Evolutionary conservation across 2,113 vertebrate genomes (phyloP).

Genomic region (Saguinus midas): DNA sequence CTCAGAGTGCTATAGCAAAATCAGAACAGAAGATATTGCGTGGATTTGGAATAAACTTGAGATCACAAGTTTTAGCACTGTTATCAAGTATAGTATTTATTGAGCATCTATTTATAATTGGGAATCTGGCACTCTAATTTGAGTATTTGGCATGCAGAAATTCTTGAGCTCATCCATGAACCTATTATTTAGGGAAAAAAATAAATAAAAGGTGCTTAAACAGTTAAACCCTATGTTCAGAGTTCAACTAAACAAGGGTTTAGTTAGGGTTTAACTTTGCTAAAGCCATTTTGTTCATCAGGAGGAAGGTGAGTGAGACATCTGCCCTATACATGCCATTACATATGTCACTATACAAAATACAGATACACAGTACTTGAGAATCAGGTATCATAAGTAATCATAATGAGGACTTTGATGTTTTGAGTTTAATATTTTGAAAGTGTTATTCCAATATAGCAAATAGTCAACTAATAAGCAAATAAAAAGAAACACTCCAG

Average conservation of each 20-base stretch:
- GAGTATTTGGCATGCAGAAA: not conserved
- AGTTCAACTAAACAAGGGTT: too few species aligned
- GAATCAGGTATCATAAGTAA: not conserved
- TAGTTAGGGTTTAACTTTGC: not conserved
- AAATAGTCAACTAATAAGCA: not conserved
- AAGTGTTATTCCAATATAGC: not conserved
- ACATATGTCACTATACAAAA: not conserved
- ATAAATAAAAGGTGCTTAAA: not conserved
- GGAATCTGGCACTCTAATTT: not conserved
- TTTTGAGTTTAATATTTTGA: constrained; percentile 25
- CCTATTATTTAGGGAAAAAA: not conserved
- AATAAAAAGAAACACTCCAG: not conserved
- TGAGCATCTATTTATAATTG: not conserved
- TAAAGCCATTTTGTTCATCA: not conserved
- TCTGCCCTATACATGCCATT: not conserved
- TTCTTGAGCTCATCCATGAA: not conserved
- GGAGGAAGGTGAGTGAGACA: not conserved
- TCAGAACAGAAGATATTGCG: too few species aligned
- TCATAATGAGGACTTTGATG: not conserved
- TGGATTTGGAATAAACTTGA: not conserved
- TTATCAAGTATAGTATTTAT: not conserved
- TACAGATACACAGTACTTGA: not conserved
- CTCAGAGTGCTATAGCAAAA: too few species aligned
- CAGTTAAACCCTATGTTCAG: not conserved
- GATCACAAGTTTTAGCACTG: not conserved